Evolutionary conservation across 1,140 invertebrate species (phyloP), one percentile per base, ranked within the genome.

Genomic region (Drosophila nigrodunni): DNA sequence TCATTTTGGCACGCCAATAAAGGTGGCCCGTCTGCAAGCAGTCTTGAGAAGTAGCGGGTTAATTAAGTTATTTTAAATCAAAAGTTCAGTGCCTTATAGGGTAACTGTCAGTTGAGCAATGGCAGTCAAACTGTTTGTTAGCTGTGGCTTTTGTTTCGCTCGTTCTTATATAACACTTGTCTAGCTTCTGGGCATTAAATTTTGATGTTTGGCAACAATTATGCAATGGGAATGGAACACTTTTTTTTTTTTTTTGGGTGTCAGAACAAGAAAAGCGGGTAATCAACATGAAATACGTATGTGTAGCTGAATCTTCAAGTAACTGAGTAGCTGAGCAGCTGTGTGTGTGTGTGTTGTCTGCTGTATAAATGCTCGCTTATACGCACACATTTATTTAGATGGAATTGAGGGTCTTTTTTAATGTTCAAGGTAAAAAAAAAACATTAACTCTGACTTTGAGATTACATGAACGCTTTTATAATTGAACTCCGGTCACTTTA

Each of bases 371-470:
- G 10, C 39, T 41, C 39, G 10, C 39, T 11, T 9, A 39, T 7
- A 21, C 39, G 10, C 39, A 41, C 39, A 57, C 15, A 7, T 44
- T n/a, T n/a, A 11, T 18, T 34, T 30, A 35, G 18, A 15, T 43
- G 21, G 39, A 65, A 65, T 64, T 30, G 49, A 37, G 62, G 62
- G 62, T 39, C 41, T 65, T 61, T 30, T 68, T 74, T 61, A 74
- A 68, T 74, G 65, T 74, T 74, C 83, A 87, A 87, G 82, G 82
- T 87, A 78, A 88, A 58, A 41, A 70, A 55, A 70, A 75, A 66
- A 61, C 67, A 72, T 76, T 87, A 83, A 74, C 50, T 71, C 78
- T 83, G 77, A 88, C 85, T 88, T 88, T 87, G 83, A 71, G 67
- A 74, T 87, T 83, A 82, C 77, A 87, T 50, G 44, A 64, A 49